Evolutionary conservation across 1,140 invertebrate genomes (phyloP).

Genomic region (Plectus sambesii): DNA sequence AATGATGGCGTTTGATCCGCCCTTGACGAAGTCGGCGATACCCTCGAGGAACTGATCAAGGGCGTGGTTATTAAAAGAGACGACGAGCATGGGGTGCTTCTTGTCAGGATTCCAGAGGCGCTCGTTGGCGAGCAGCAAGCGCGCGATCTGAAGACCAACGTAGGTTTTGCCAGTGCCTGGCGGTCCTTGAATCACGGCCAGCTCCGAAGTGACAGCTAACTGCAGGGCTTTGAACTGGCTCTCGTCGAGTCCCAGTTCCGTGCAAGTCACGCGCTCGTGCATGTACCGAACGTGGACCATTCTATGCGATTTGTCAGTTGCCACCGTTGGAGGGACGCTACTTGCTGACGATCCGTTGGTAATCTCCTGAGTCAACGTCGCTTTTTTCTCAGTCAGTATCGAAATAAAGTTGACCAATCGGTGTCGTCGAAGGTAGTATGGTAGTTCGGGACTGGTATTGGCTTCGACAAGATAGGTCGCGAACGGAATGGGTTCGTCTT

Average conservation of each 20-base stretch:
- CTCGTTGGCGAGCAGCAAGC: conserved; percentile 23
- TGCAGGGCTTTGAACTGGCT: conserved; percentile 50
- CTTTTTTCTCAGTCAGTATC: too few species aligned
- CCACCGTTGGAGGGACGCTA: too few species aligned
- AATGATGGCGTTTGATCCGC: conserved; percentile 49
- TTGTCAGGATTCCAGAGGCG: conserved; percentile 37
- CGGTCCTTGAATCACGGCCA: conserved; percentile 61
- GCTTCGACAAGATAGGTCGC: conserved; percentile 35
- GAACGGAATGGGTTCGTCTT: conserved; percentile 45
- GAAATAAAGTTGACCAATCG: too few species aligned
- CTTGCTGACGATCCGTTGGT: too few species aligned
- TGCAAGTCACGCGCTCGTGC: conserved; percentile 6
- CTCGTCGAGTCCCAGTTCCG: conserved; percentile 41
- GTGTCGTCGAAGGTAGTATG: conserved; percentile 11
- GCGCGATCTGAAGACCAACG: conserved; percentile 53
- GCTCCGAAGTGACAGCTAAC: conserved; percentile 48
- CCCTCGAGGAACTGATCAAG: conserved; percentile 76
- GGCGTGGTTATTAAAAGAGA: conserved; percentile 76
- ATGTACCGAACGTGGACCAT: too few species aligned
- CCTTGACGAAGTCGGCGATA: conserved; percentile 46
- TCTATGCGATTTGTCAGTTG: too few species aligned
- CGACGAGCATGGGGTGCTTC: conserved; percentile 59
- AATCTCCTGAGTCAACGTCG: too few species aligned
- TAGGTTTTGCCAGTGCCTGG: conserved; percentile 70
- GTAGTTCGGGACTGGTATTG: conserved; percentile 11